Conservation (phyloP, 1,140 invertebrate genomes). For the Lasioglossum baleicum region DNA sequence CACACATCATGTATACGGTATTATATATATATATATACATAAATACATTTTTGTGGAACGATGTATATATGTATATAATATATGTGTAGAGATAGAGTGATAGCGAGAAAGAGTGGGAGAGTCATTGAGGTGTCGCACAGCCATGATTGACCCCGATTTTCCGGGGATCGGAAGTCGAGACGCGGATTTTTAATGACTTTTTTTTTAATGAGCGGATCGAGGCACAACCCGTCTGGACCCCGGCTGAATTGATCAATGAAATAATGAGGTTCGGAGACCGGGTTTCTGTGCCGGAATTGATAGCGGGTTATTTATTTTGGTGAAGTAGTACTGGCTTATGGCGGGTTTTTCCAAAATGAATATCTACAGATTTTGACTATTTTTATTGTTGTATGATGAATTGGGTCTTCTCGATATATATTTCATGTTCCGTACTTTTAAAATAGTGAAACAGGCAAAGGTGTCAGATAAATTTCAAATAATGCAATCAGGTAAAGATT, state of each 20-base stretch:
- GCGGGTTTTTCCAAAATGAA: too few species aligned
- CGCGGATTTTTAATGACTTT: not conserved
- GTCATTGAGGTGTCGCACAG: not conserved
- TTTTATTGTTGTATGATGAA: too few species aligned
- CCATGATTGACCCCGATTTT: not conserved
- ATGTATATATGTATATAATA: not conserved
- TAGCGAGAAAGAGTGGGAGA: slow-evolving; percentile 46
- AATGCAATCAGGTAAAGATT: too few species aligned
- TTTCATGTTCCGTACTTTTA: too few species aligned
- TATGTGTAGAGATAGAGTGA: slow-evolving; percentile 21
- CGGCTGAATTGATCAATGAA: not conserved
- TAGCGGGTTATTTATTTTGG: not conserved
- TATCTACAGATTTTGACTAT: too few species aligned
- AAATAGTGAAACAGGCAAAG: too few species aligned
- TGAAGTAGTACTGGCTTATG: too few species aligned
- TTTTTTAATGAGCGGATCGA: not conserved
- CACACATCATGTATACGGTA: slow-evolving; percentile 49
- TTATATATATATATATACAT: slow-evolving; percentile 18
- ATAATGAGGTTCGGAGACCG: not conserved
- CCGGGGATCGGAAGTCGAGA: not conserved
- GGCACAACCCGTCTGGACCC: too few species aligned
- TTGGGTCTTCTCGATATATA: too few species aligned
- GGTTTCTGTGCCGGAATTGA: not conserved
- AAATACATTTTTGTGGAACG: slow-evolving; percentile 11
- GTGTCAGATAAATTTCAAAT: too few species aligned